These are phyloP conservation scores for Acromyrmex charruanus DNA, from an alignment of 1,140 invertebrate genomes.

Conservation along the genomic window DNA sequence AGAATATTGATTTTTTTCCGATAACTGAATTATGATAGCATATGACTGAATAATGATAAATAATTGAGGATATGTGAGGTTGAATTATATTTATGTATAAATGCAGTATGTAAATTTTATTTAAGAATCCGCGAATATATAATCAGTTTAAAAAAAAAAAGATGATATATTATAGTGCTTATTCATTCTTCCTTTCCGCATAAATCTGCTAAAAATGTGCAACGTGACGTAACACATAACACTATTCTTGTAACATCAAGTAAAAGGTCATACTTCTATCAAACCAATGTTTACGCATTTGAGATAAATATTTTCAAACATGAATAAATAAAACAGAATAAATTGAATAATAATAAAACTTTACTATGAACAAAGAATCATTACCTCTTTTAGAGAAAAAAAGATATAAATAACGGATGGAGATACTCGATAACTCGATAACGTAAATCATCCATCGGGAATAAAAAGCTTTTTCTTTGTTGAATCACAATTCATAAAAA, in stretches of 20 bases:
- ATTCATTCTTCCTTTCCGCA: not conserved
- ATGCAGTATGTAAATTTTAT: not conserved
- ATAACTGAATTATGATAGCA: not conserved
- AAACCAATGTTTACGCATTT: not conserved
- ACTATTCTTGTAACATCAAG: not conserved
- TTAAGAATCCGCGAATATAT: not conserved
- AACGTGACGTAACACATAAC: not conserved
- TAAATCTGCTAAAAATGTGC: not conserved
- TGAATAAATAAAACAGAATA: not conserved
- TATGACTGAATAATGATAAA: not conserved
- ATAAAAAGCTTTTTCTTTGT: not conserved
- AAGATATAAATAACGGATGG: not conserved
- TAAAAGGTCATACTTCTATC: not conserved
- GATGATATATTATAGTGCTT: not conserved
- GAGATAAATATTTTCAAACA: too few relatives aligned
- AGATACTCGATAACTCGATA: not conserved
- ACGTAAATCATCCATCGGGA: not conserved
- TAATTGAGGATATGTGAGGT: not conserved
- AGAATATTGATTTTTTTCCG: not conserved
- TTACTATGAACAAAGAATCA: not conserved
- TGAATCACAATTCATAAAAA: not conserved
- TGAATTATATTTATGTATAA: not conserved
- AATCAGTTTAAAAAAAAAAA: not conserved
- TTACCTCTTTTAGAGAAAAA: not conserved
- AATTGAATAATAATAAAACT: not conserved